Percentiles rank a stretch among this genome's conserved stretches.
These are phyloP conservation scores for Teleopsis dalmanni DNA, from an alignment of 1,140 invertebrate species.

Conservation along the genomic window DNA sequence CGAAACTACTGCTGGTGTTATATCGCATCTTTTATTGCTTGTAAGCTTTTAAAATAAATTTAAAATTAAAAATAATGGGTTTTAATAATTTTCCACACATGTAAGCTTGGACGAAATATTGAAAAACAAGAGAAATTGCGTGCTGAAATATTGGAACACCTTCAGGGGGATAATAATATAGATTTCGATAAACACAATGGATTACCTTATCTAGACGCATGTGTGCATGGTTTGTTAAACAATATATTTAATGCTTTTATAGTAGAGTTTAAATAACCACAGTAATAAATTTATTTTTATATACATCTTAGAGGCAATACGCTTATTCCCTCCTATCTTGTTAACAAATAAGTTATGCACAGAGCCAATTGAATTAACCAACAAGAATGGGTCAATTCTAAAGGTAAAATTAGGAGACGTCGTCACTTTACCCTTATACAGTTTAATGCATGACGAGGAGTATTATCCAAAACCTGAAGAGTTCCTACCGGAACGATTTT, in stretches of 20 bases:
- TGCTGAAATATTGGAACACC: constrained; percentile 33
- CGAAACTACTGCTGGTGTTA: constrained; percentile 29
- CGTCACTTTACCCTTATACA: constrained; percentile 49
- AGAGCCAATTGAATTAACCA: constrained; percentile 22
- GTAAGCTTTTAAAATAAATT: constrained; percentile 8
- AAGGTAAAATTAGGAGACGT: constrained; percentile 45
- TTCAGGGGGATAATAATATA: constrained; percentile 12
- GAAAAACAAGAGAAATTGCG: constrained; percentile 21
- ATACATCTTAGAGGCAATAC: constrained; percentile 22
- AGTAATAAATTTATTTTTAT: no score
- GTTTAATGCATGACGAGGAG: constrained; percentile 52
- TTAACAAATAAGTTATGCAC: constrained; percentile 26
- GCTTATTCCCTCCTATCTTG: constrained; percentile 18
- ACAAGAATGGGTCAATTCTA: constrained; percentile 19
- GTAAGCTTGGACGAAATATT: constrained; percentile 17
- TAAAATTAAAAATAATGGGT: no score
- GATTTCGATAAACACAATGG: constrained; percentile 27
- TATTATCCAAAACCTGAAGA: constrained; percentile 59
- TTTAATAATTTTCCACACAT: not conserved
- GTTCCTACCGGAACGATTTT: constrained; percentile 63
- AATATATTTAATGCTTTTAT: no score
- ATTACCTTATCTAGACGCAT: constrained; percentile 31
- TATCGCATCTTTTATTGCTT: constrained; percentile 21
- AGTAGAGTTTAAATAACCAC: no score
- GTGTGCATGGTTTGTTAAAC: constrained; percentile 26